These are phyloP conservation scores for Florisuga fusca DNA, from an alignment of 2,797 vertebrate species.

Conservation along the genomic window DNA sequence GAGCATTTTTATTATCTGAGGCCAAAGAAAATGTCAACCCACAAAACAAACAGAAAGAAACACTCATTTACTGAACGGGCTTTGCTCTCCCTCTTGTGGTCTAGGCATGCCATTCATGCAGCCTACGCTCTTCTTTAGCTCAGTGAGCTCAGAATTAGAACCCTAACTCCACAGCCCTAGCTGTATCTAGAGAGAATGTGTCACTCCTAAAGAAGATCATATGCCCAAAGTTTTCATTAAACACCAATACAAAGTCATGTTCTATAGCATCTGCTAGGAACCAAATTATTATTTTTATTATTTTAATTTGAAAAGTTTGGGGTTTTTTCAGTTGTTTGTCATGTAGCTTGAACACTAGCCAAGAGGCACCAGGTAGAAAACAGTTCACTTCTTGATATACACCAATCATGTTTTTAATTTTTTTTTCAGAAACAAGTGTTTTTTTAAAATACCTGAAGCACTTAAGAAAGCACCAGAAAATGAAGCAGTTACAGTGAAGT, in stretches of 20 bases:
- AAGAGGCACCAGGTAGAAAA: accelerated
- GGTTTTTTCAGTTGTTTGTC: not conserved
- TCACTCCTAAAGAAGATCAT: accelerated
- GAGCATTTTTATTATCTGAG: not conserved
- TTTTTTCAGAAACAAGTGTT: accelerated
- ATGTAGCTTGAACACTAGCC: not conserved
- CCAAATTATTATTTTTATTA: not conserved
- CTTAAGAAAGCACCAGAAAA: not conserved
- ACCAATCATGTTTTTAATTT: not conserved
- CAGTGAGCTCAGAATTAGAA: not conserved
- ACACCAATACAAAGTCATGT: not conserved
- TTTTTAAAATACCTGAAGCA: not conserved
- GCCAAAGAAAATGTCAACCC: not conserved
- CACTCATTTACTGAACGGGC: not conserved
- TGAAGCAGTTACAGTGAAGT: constrained; percentile 50
- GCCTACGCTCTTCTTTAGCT: not conserved
- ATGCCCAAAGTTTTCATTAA: not conserved
- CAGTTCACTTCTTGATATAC: not conserved
- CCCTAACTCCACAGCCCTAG: accelerated
- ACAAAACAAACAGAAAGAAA: not conserved
- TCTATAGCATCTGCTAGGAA: not conserved
- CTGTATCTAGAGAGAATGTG: accelerated
- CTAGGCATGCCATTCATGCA: not conserved
- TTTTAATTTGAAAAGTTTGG: not conserved
- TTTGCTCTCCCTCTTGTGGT: constrained; percentile 48